Conservation (phyloP, 2,888 invertebrate species). For the Synergus japonicus region DNA sequence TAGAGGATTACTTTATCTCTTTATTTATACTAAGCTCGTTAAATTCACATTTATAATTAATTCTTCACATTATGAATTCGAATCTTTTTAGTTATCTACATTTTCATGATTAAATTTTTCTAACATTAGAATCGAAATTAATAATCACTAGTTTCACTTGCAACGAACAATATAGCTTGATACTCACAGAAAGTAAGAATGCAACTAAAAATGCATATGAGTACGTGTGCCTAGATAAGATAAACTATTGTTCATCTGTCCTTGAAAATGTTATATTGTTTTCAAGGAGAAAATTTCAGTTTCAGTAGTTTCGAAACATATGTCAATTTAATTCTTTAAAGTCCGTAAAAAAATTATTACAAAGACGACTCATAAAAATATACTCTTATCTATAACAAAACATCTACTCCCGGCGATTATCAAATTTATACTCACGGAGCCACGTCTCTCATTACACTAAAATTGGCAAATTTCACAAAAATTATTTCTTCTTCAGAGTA, state of each 20-base stretch:
- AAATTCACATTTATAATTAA: not conserved
- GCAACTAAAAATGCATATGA: constrained; percentile 14
- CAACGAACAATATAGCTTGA: not conserved
- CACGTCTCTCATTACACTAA: constrained; percentile 38
- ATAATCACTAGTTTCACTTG: not conserved
- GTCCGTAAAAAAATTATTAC: not conserved
- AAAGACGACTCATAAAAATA: not conserved
- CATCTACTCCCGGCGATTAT: not conserved
- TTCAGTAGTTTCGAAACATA: not conserved
- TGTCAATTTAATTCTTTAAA: not conserved
- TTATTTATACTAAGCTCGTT: not conserved
- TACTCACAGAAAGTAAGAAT: not conserved
- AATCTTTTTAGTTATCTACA: not conserved
- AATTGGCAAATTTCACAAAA: not conserved
- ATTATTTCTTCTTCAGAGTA: not conserved
- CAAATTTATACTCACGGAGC: constrained; percentile 42
- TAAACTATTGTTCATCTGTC: not conserved
- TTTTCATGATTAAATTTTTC: no score
- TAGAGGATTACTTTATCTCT: not conserved
- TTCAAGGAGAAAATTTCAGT: not conserved
- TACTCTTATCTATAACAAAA: not conserved
- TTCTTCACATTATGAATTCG: not conserved
- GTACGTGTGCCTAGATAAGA: not conserved
- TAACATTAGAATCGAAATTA: not conserved
- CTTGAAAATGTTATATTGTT: constrained; percentile 20